These are phyloP conservation scores for Rhaphigaster nebulosa DNA, from an alignment of 2,888 invertebrate species.

Conservation along the genomic window DNA sequence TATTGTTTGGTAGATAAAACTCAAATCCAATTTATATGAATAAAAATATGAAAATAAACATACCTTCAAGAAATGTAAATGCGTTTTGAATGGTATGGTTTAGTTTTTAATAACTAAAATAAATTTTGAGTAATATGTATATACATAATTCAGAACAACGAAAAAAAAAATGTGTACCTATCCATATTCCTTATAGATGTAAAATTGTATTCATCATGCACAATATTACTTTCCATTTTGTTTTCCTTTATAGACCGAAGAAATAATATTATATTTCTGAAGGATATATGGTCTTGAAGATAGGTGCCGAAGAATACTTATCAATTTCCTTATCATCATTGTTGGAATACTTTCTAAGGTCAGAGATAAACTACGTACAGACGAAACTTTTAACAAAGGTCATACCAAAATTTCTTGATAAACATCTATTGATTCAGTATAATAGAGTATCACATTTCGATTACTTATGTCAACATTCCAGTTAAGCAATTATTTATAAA, in stretches of 20 bases:
- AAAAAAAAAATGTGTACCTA: too few species aligned
- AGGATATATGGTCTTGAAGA: not conserved
- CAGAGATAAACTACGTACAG: not conserved
- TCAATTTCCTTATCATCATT: not conserved
- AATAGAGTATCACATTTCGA: not conserved
- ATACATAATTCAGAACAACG: too few species aligned
- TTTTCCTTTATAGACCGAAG: not conserved
- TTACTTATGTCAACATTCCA: not conserved
- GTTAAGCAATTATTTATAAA: not conserved
- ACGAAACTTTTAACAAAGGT: not conserved
- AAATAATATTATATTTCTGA: not conserved
- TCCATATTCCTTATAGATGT: too few species aligned
- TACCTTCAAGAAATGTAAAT: too few species aligned
- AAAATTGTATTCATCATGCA: not conserved
- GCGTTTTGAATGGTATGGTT: too few species aligned
- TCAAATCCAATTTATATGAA: too few species aligned
- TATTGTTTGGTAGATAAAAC: too few species aligned
- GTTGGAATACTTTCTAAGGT: constrained; percentile 6
- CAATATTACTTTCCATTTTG: not conserved
- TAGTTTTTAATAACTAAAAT: too few species aligned
- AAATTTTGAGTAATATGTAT: too few species aligned
- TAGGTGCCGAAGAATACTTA: not conserved
- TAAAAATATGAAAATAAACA: too few species aligned
- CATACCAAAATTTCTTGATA: constrained; percentile 1
- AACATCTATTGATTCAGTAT: not conserved